These are phyloP conservation scores for Pteria penguin DNA, from an alignment of 2,888 invertebrate genomes.

Conservation along the genomic window DNA sequence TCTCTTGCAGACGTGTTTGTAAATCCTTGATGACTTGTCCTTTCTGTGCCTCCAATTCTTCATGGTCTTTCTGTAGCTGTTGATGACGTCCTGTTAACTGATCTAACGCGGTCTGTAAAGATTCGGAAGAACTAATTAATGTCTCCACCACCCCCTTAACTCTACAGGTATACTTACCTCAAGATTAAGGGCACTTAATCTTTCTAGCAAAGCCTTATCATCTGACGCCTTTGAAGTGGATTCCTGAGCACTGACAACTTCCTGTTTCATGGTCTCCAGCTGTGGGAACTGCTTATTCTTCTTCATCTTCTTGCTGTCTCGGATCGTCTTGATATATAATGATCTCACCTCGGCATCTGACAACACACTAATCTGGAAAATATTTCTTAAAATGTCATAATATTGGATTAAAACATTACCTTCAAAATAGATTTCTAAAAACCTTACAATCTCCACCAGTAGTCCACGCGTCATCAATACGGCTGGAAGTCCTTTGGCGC, in stretches of 20 bases:
- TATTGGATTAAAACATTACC: not conserved
- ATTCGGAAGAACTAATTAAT: not conserved
- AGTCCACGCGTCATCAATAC: constrained; percentile 1
- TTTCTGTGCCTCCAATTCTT: not conserved
- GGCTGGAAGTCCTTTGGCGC: not conserved
- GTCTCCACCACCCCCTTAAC: constrained; percentile 11
- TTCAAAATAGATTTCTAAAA: not conserved
- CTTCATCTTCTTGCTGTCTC: not conserved
- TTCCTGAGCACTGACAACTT: not conserved
- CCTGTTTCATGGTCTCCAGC: no score
- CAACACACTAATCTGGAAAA: not conserved
- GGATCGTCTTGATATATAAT: not conserved
- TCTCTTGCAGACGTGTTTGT: not conserved
- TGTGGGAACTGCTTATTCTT: no score
- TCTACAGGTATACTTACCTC: constrained; percentile 13
- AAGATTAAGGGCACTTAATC: constrained; percentile 1
- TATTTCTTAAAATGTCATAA: not conserved
- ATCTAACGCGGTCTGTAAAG: not conserved
- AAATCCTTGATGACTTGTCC: not conserved
- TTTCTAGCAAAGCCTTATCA: not conserved
- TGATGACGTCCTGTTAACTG: not conserved
- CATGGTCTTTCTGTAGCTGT: not conserved
- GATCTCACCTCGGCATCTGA: no score
- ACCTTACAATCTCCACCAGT: not conserved
- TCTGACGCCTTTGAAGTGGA: no score